Evolutionary conservation across 2,797 vertebrate species (phyloP), one percentile per base, ranked within the genome.

Genomic region (Glossophaga mutica): DNA sequence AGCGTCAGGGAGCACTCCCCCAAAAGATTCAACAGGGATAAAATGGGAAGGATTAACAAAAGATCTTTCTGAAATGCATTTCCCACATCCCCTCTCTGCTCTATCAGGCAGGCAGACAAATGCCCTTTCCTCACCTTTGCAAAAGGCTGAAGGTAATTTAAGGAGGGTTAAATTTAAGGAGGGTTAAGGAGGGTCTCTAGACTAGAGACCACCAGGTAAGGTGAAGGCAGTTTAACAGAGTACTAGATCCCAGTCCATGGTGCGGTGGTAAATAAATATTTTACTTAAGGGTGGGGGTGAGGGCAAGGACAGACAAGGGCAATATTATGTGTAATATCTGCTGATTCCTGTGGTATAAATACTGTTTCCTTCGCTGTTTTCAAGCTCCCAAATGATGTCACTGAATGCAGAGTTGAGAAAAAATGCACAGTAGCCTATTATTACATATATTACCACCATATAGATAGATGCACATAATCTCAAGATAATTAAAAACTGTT

Each of bases 41-140:
- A 87, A 89, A 93, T 34, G 48, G 37, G 24, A 82, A 90, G 6
- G 14, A 59, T 59, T 87, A 65, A 95, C 26, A 90, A 57, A 74
- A 82, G 55, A 77, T 62, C 46, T 76, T 94, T 76, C 90, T 90
- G 82, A 82, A 70, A 95, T n/a, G 46, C n/a, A 83, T 73, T 83
- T 93, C 46, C 76, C 74, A 90, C 42, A 34, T 71, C 8, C 7
- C 19, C 26, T 22, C 15, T 15, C 55, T 34, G 18, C 22, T 68
- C 22, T 19, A n/a, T 81, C 34, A 81, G 44, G 29, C 34, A 81
- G 44, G 29, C 71, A 83, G 9, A 22, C 29, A 90, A 85, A 65
- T 90, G 73, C 16, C 46, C 42, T 90, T 78, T 34, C 76, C 29
- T 89, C 34, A 46, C 44, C 16, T 18, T 55, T 86, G 21, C 37